Base-by-base conservation (phyloP, 1,140 invertebrate genomes). In the Gonioctena quinquepunctata region DNA sequence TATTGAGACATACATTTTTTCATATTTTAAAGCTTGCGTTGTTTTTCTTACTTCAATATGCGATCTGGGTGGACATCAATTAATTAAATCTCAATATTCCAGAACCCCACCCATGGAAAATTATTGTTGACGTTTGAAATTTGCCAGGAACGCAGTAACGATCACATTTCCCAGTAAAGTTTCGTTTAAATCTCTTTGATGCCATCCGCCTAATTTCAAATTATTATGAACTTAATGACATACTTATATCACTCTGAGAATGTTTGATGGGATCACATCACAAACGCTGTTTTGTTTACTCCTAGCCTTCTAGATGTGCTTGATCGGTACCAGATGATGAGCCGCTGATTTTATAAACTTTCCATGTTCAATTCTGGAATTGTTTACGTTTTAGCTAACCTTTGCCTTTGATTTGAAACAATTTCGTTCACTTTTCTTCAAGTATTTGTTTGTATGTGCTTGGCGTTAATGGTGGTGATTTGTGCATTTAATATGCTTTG, bases 201-300 rank as follows among this genome's bases (percentile, higher is more conserved):
- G 22, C 50, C 18, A 26, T 26, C 64, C 25, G 50, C 64, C 33
- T 18, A 27, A 33, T 57, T 33, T 57, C 64, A 66, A 54, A 66
- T 66, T 66, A 66, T 66, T 66, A 66, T 66, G 49, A 66, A 66
- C 49, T 66, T 66, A 66, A 66, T 66, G 64, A 66, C 64, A 66
- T 66, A 66, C 64, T 66, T 66, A 66, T 66, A 66, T 66, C 64
- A 66, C 26, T 66, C 64, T 27, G 64, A 19, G 50, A 56, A 56
- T 66, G 64, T 66, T 66, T 56, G 50, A 66, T 57, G 52, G 64
- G 18, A 66, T 66, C 64, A 42, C 64, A 57, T 66, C 64, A 56
- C 64, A 66, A 21, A 64, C 62, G 49, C 25, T 66, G 49, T 66
- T 66, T 66, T 66, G 64, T 66, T 66, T 66, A 66, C 52, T 18